phyloP scores from a whole-genome alignment of 2,888 invertebrate genomes.

The Subacronicta megacephala region DNA sequence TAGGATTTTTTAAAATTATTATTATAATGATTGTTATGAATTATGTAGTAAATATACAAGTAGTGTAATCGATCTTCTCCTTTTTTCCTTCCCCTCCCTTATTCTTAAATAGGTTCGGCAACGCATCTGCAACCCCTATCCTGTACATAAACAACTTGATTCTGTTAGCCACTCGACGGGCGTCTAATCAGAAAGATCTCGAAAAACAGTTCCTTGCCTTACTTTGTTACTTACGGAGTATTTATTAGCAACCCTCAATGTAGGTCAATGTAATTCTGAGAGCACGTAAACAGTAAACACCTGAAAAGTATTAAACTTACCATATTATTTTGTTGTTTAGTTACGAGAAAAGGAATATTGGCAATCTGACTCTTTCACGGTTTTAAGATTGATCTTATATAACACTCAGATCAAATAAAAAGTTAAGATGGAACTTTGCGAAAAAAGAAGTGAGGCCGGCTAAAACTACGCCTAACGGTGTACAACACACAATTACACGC shows the following conservation, averaged over 20 bases:
- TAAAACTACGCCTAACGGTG: no score
- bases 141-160: slow-evolving; percentile 10
- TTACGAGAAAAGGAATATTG: slow-evolving; percentile 10
- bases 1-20: no score
- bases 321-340: slow-evolving; percentile 27
- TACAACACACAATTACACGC: no score
- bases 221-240: slow-evolving; percentile 29
- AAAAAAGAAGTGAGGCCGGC: no score
- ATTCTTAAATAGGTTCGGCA: no score
- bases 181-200: slow-evolving; percentile 20
- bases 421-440: no score
- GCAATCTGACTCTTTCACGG: background rate
- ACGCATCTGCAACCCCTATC: no score
- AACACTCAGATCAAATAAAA: no score
- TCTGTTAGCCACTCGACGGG: slow-evolving; percentile 24
- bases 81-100: no score
- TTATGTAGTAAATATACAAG: no score
- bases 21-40: no score
- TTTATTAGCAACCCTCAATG: slow-evolving; percentile 27
- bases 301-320: slow-evolving; percentile 10
- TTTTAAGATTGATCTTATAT: background rate
- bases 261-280: slow-evolving; percentile 37
- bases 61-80: no score
- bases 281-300: slow-evolving; percentile 34
- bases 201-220: slow-evolving; percentile 21